Evolutionary conservation across 2,888 invertebrate genomes (phyloP).

Genomic region (Nudaria mundana): DNA sequence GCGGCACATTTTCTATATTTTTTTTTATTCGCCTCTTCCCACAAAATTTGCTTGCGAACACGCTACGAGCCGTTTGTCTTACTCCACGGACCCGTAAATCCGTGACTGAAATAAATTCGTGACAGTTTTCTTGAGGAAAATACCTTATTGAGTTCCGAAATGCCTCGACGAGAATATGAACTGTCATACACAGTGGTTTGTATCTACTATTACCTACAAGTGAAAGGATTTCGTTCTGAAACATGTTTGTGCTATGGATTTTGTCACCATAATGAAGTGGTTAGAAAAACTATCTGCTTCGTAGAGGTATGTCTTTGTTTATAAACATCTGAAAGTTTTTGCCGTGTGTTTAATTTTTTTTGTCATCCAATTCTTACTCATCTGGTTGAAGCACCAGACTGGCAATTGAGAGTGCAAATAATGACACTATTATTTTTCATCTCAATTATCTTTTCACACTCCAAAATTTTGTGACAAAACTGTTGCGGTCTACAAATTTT

Average conservation of each 20-base stretch:
- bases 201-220: constrained; percentile 16
- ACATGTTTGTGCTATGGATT: constrained; percentile 16
- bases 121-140: constrained; percentile 32
- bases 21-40: constrained; percentile 26
- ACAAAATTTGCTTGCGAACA: constrained; percentile 56
- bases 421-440: too few species aligned
- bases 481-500: too few species aligned
- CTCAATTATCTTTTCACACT: too few species aligned
- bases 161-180: constrained; percentile 45
- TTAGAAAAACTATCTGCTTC: too few species aligned
- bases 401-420: too few species aligned
- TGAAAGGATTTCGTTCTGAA: constrained; percentile 20
- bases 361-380: too few species aligned
- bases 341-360: too few species aligned
- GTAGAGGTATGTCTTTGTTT: too few species aligned
- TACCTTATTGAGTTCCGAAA: constrained; percentile 46
- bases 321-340: too few species aligned
- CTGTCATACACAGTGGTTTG: constrained; percentile 41
- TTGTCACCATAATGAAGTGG: not conserved
- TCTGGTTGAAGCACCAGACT: too few species aligned
- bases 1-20: constrained; percentile 28
- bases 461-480: too few species aligned
- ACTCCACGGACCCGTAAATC: constrained; percentile 53
- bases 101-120: constrained; percentile 61
- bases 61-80: constrained; percentile 54